Evolutionary conservation across 1,140 invertebrate genomes (phyloP), one percentile per base, ranked within the genome.

Genomic region (Achroia grisella): DNA sequence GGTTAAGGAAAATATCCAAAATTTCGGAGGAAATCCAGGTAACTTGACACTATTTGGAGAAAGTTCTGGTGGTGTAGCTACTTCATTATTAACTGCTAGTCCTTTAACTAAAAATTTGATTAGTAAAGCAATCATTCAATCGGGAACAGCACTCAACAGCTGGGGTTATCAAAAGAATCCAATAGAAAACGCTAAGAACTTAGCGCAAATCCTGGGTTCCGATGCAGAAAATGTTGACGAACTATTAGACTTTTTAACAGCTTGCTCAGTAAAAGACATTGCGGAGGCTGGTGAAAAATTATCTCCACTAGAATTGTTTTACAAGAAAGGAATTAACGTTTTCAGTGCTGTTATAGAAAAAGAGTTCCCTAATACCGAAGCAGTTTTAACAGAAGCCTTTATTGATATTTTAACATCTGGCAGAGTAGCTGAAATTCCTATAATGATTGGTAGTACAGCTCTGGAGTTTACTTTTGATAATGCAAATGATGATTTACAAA

Each of bases 71-170:
- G 82, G 79, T 1, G 81, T 75, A 12, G 65, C 85, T 0, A 77
- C 86, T 0, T 83, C 87, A 8, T 64, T 87, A 2, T 55, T 89
- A 12, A 73, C 89, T 37, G 74, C 84, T 4, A 89, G 88, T 37
- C 88, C 87, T 0, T 39, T 88, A 10, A 75, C 88, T 0, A 71
- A 72, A 13, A 80, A 84, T 39, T 60, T 91, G 10, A 92, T 93
- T 52, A 90, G 88, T 47, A 86, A 87, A 46, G 91, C 87, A 0
- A 90, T 93, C 27, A 66, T 89, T 6, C 88, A 91, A 82, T 91
- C 91, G 53, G 93, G 93, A 0, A 89, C 88, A 8, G 89, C 90
- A 0, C 69, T 93, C 4, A 88, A 88, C 61, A 78, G 87, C 31
- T 92, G 90, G 89, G 86, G 87, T 1, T 64, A 62, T 10, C 71